Percentiles rank a stretch among this genome's conserved stretches.
Evolutionary conservation across 2,888 invertebrate species (phyloP).

Genomic region (Clivina fossor): DNA sequence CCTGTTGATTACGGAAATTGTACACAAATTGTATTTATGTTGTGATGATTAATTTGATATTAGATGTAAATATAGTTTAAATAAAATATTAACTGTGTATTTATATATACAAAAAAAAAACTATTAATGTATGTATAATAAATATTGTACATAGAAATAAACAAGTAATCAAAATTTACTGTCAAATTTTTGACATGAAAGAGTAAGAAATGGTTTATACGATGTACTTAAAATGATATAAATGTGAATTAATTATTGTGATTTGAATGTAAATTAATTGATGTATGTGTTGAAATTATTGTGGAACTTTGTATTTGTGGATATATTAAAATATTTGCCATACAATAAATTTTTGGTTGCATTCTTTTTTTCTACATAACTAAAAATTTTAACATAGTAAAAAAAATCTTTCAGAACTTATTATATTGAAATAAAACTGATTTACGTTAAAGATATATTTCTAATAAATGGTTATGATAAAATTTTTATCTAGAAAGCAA

Average conservation of each 20-base stretch:
- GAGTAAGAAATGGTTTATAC: constrained; percentile 17
- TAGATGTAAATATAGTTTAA: constrained; percentile 12
- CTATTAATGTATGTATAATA: not conserved
- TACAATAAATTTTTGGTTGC: not conserved
- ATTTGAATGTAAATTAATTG: constrained; percentile 17
- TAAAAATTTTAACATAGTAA: no score
- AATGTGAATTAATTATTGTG: constrained; percentile 17
- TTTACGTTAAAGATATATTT: no score
- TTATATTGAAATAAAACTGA: no score
- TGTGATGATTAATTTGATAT: constrained; percentile 5
- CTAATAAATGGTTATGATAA: no score
- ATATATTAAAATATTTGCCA: constrained; percentile 24
- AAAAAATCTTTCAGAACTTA: no score
- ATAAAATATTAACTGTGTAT: constrained; percentile 8
- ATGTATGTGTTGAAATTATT: constrained; percentile 21
- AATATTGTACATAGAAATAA: not conserved
- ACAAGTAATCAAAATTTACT: constrained; percentile 6
- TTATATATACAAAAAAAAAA: constrained; percentile 9
- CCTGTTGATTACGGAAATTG: constrained; percentile 5
- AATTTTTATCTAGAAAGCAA: no score
- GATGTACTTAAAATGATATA: constrained; percentile 21
- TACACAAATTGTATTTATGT: constrained; percentile 7
- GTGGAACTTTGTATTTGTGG: constrained; percentile 28
- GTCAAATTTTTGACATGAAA: not conserved
- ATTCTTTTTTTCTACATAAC: constrained; percentile 8